A percentile compares a stretch with the other conserved stretches of the same genome.
These are phyloP conservation scores for Anguilla marmorata DNA, from an alignment of 2,797 vertebrate genomes.

Conservation along the genomic window DNA sequence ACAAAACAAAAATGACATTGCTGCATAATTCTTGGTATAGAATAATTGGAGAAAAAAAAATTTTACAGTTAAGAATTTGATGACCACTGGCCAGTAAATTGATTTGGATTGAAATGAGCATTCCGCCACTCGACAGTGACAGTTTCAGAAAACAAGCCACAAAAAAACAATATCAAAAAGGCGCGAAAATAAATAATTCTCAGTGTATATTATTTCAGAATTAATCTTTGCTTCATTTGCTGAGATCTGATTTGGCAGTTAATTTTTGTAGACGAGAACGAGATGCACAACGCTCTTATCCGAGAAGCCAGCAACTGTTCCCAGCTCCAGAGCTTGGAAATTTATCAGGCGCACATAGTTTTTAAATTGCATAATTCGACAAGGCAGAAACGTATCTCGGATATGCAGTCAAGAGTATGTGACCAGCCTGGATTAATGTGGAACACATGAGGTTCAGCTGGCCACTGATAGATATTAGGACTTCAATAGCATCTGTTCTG, in stretches of 20 bases:
- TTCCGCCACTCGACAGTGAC: background rate
- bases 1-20: background rate
- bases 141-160: background rate
- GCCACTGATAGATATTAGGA: slow-evolving; percentile 57
- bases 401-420: slow-evolving; percentile 47
- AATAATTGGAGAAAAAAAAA: background rate
- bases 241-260: background rate
- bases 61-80: background rate
- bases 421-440: slow-evolving; percentile 51
- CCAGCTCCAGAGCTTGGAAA: slow-evolving; percentile 31
- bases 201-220: background rate
- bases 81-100: no score
- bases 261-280: background rate
- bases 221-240: background rate
- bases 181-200: background rate
- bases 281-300: background rate
- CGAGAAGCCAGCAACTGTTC: background rate
- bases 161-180: background rate
- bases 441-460: slow-evolving; percentile 47
- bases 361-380: slow-evolving; percentile 59
- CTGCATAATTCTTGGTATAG: background rate
- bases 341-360: slow-evolving; percentile 48
- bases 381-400: slow-evolving; percentile 55
- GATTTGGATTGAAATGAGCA: no score
- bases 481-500: slow-evolving; percentile 54